phyloP scores from a whole-genome alignment of 2,113 vertebrate species.

The Rhinoptilus africanus region DNA sequence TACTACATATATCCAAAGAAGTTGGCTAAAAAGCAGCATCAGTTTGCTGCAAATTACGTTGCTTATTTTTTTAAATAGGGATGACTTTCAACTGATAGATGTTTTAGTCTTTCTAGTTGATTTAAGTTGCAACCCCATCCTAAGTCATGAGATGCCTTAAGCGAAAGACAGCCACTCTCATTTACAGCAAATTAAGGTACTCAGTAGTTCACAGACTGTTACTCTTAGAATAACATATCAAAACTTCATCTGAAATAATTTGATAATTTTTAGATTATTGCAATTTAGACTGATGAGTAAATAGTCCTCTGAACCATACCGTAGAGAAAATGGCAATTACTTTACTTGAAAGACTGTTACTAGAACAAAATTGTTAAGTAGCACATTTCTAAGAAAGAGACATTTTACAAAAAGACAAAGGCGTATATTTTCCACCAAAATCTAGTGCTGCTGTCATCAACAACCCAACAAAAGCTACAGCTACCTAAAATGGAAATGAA shows the following conservation, averaged over 20 bases:
- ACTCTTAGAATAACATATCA: background rate
- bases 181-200: background rate
- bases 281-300: conserved; percentile 21
- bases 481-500: conserved; percentile 83
- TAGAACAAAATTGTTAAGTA: conserved; percentile 43
- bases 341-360: background rate
- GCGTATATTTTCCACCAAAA: conserved; percentile 65
- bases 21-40: background rate
- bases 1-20: background rate
- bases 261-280: background rate
- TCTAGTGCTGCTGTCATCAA: conserved; percentile 64
- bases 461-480: conserved; percentile 73
- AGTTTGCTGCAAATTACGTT: background rate
- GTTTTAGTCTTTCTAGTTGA: conserved; percentile 15
- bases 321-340: background rate
- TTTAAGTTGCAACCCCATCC: background rate
- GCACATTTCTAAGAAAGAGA: conserved; percentile 15
- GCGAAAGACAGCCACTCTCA: background rate
- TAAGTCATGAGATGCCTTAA: background rate
- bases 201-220: background rate
- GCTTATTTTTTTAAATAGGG: background rate
- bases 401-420: conserved; percentile 58
- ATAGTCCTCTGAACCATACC: background rate
- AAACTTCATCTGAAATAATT: background rate
- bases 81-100: background rate